Evolutionary conservation across 2,797 vertebrate genomes (phyloP), one percentile per base, ranked within the genome.

Genomic region (Alexandromys oeconomus): DNA sequence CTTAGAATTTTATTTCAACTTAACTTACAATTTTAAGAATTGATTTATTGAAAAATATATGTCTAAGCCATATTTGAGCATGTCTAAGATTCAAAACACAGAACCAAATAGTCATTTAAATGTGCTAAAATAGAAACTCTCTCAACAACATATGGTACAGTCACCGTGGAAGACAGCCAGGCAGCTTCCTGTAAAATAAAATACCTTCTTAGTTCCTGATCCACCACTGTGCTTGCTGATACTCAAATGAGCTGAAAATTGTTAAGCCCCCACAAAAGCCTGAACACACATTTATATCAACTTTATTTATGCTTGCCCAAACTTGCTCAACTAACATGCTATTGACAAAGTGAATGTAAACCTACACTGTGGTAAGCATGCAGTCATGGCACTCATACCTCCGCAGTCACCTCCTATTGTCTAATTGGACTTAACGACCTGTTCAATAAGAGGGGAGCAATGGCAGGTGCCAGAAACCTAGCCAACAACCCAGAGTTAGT

Each of bases 1-100:
- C 43, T 90, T 80, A 63, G 7, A 87, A 37, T 14, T 87, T 93
- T 40, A 71, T 92, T 96, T 93, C 14, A 65, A 31, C 25, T 91
- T 74, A 87, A 84, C 43, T 78, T 86, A 54, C 84, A 5, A 73
- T 27, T 86, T 4, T 17, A 51, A 74, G 46, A 71, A 73, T 37
- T 31, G 91, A 71, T 74, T 79, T 51, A 17, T 73, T 91, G 11
- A 74, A 87, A 92, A 31, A 63, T 59, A 48, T 73, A 43, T 57
- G 10, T 77, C 17, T 43, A 87, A 19, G 21, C 9, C 25, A 59
- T 17, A 67, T 63, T n/a, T 85, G 23, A 65, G 27, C 78, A 57
- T 43, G 63, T 43, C 29, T 61, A 69, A 93, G 59, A 78, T 78
- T 40, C 27, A 40, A 57, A 88, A 57, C 5, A 73, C 10, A 76